phyloP scores from a whole-genome alignment of 2,888 invertebrate species.

The Terebella lapidaria region DNA sequence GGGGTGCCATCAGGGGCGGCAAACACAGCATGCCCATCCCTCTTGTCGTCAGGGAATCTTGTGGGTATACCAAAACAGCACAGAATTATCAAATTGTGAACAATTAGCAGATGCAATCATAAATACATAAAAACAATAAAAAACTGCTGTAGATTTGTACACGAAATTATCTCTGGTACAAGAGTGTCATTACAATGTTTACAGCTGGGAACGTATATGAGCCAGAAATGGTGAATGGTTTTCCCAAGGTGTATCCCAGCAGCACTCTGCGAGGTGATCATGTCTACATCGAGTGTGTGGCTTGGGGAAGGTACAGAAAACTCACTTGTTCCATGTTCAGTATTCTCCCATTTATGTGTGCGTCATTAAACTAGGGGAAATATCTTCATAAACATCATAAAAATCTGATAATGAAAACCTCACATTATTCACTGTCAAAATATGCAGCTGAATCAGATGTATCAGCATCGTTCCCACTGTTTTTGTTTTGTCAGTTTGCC shows the following conservation, averaged over 20 bases:
- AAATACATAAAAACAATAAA: too few relatives aligned
- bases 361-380: too few relatives aligned
- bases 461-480: too few relatives aligned
- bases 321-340: neutral
- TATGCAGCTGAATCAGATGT: too few relatives aligned
- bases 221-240: slow-evolving; percentile 84
- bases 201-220: slow-evolving; percentile 24
- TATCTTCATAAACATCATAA: too few relatives aligned
- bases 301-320: slow-evolving; percentile 80
- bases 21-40: slow-evolving; percentile 37
- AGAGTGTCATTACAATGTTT: too few relatives aligned
- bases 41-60: slow-evolving; percentile 32
- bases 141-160: too few relatives aligned
- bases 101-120: neutral
- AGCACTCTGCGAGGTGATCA: slow-evolving; percentile 85
- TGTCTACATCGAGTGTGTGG: slow-evolving; percentile 87
- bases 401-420: too few relatives aligned
- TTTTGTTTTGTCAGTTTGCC: neutral
- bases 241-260: slow-evolving; percentile 92
- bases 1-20: slow-evolving; percentile 27
- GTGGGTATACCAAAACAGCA: slow-evolving; percentile 34
- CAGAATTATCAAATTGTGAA: neutral
- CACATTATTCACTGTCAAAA: too few relatives aligned
- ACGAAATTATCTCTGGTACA: too few relatives aligned
- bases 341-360: too few relatives aligned